These are phyloP conservation scores for Tupaia tana DNA, from an alignment of 2,113 vertebrate species.

Conservation along the genomic window DNA sequence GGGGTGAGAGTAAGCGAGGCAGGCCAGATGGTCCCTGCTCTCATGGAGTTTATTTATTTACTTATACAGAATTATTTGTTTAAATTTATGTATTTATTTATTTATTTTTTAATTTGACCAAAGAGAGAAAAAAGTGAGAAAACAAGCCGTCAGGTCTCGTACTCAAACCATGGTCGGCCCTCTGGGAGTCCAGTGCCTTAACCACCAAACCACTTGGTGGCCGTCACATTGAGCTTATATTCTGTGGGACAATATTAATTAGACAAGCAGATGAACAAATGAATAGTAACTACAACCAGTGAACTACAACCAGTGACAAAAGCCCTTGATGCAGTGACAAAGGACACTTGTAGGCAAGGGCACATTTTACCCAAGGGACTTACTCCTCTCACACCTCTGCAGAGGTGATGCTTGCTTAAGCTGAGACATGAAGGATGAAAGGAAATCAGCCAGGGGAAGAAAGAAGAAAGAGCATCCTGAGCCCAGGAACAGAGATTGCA, in stretches of 20 bases:
- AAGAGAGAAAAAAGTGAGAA: too few relatives aligned
- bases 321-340: not conserved
- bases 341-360: not conserved
- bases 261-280: not conserved
- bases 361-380: not conserved
- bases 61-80: too few relatives aligned
- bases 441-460: not conserved
- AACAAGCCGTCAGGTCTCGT: too few relatives aligned
- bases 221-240: not conserved
- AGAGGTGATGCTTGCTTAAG: not conserved
- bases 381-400: not conserved
- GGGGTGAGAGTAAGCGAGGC: rapidly evolving
- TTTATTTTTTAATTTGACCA: too few relatives aligned
- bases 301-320: not conserved
- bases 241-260: not conserved
- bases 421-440: not conserved
- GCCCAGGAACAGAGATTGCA: not conserved
- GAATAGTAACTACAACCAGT: not conserved
- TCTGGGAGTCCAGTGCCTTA: too few relatives aligned
- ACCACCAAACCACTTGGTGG: too few relatives aligned
- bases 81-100: too few relatives aligned
- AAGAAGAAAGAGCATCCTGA: not conserved
- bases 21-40: not conserved
- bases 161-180: too few relatives aligned
- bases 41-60: not conserved